Percentiles rank a stretch among this genome's conserved stretches.
These are phyloP conservation scores for Nomada fucata DNA, from an alignment of 2,888 invertebrate species.

Conservation along the genomic window DNA sequence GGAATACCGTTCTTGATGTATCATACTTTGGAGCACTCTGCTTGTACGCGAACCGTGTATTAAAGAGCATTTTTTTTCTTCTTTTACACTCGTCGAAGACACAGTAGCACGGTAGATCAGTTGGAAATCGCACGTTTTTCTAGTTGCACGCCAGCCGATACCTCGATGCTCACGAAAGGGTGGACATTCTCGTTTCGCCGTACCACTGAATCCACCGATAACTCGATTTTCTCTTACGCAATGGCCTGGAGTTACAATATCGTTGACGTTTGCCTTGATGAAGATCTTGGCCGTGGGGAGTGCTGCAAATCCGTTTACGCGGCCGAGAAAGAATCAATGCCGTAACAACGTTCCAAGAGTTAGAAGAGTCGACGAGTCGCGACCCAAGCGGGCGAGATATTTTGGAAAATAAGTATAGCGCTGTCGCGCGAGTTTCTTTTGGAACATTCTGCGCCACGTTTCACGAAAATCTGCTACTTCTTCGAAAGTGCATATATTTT, in stretches of 20 bases:
- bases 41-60: too few species aligned
- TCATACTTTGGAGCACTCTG: too few species aligned
- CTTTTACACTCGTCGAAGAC: too few species aligned
- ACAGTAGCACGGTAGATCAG: background rate
- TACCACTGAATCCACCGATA: conserved; percentile 51
- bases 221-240: conserved; percentile 56
- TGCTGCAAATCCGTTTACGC: conserved; percentile 54
- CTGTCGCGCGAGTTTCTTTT: background rate
- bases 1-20: background rate
- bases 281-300: conserved; percentile 61
- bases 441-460: background rate
- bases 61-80: too few species aligned
- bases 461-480: background rate
- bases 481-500: too few species aligned
- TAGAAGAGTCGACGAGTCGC: conserved; percentile 9
- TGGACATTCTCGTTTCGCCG: background rate
- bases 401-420: background rate
- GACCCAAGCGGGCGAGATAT: background rate
- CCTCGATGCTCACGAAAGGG: too few species aligned
- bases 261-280: conserved; percentile 53
- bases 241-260: conserved; percentile 43
- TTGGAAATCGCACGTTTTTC: background rate
- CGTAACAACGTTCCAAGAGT: conserved; percentile 30
- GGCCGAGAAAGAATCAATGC: conserved; percentile 40
- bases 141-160: too few species aligned